Conservation (phyloP, 2,888 invertebrate genomes). For the Plebejus argus region DNA sequence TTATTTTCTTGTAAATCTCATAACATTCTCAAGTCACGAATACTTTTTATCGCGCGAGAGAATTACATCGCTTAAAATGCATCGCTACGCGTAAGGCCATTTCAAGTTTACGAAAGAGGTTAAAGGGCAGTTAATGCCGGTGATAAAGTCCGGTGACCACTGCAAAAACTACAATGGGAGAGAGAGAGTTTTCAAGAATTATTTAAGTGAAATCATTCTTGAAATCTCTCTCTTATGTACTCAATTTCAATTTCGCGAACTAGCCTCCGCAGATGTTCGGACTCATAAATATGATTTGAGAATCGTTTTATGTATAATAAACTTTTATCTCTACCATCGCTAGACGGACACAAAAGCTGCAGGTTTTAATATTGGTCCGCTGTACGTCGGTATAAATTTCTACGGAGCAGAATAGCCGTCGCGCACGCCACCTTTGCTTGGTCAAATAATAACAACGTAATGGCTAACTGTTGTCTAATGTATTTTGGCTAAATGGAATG, state of each 20-base stretch:
- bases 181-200: background rate
- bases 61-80: slow-evolving; percentile 24
- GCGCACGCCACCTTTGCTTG: slow-evolving; percentile 73
- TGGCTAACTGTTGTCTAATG: slow-evolving; percentile 77
- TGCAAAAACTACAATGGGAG: slow-evolving; percentile 61
- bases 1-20: slow-evolving; percentile 16
- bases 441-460: slow-evolving; percentile 76
- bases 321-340: slow-evolving; percentile 73
- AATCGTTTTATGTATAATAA: slow-evolving; percentile 80
- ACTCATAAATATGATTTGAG: slow-evolving; percentile 79
- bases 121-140: slow-evolving; percentile 54
- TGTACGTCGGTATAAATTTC: slow-evolving; percentile 72
- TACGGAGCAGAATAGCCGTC: slow-evolving; percentile 63
- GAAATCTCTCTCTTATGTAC: slow-evolving; percentile 68
- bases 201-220: slow-evolving; percentile 64
- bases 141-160: slow-evolving; percentile 69
- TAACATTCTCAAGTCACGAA: slow-evolving; percentile 8
- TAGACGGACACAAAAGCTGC: slow-evolving; percentile 73
- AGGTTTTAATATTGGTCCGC: slow-evolving; percentile 73
- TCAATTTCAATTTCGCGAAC: slow-evolving; percentile 77
- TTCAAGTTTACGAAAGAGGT: slow-evolving; percentile 60
- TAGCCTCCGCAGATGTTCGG: slow-evolving; percentile 73
- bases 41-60: background rate
- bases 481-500: slow-evolving; percentile 73
- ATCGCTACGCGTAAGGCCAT: slow-evolving; percentile 45